Evolutionary conservation across 2,888 invertebrate genomes (phyloP), one percentile per base, ranked within the genome.

Genomic region (Brenthis daphne): DNA sequence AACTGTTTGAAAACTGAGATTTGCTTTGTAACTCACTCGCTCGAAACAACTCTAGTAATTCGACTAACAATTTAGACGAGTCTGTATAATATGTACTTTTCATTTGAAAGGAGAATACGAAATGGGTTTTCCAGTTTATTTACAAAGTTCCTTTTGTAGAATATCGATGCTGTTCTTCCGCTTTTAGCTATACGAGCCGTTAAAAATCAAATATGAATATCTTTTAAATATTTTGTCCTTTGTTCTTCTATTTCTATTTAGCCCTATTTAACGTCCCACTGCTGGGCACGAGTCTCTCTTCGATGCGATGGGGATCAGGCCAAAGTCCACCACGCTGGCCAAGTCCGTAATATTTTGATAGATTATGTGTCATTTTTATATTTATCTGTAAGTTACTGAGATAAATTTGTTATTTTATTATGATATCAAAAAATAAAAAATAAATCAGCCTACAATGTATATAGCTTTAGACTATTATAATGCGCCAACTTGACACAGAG

Each of bases 1-100:
- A 63, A 54, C 57, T 48, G 69, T 69, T 69, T 63, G 65, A 65
- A 57, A 69, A 64, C 55, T 55, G 58, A 68, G 64, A 65, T 69
- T 61, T 55, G 51, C 61, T 65, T 61, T 61, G 65, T 64, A 53
- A 64, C 24, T 48, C 48, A 51, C 33, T 24, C 43, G 16, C 53
- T 20, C 53, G 63, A 51, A 51, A 12, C 37, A 63, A 63, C 63
- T 63, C 24, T 43, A 43, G 63, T 63, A 54, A 63, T 63, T 63
- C 20, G 63, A 54, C 63, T 51, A 63, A 43, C 63, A 63, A 63
- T 63, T 63, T 63, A 54, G 37, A 43, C 37, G 29, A 13, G n/a
- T 33, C 20, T 63, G 20, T 37, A 63, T 51, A 29, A 11, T 58
- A 58, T 63, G 43, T 54, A 63, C 43, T 54, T 51, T 63, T 63